These are phyloP conservation scores for Drosophila persimilis DNA, from an alignment of 1,140 invertebrate species.

Conservation along the genomic window DNA sequence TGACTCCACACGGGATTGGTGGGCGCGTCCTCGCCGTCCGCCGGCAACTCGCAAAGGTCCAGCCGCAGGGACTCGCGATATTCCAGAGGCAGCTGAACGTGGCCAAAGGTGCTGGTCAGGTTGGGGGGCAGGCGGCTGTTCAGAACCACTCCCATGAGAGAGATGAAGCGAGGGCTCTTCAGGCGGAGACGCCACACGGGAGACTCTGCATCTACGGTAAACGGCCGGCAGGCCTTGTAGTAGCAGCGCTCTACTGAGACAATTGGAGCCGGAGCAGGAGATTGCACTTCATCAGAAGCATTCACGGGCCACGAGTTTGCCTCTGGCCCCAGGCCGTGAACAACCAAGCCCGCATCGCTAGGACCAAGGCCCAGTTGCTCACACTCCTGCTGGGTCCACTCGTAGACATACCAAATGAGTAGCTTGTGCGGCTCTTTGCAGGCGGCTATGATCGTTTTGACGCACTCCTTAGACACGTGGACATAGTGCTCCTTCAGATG, in stretches of 20 bases:
- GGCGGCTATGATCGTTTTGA: slow-evolving; percentile 74
- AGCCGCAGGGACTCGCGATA: slow-evolving; percentile 71
- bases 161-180: slow-evolving; percentile 72
- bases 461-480: slow-evolving; percentile 78
- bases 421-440: slow-evolving; percentile 73
- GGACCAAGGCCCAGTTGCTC: slow-evolving; percentile 54
- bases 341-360: slow-evolving; percentile 48
- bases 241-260: slow-evolving; percentile 71
- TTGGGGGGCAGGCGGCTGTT: slow-evolving; percentile 74
- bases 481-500: slow-evolving; percentile 70
- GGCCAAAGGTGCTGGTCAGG: slow-evolving; percentile 32
- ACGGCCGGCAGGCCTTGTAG: slow-evolving; percentile 77
- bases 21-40: slow-evolving; percentile 23
- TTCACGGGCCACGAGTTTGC: slow-evolving; percentile 15
- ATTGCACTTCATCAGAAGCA: background rate
- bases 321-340: slow-evolving; percentile 13
- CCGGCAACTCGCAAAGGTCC: slow-evolving; percentile 48
- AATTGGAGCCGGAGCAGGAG: slow-evolving; percentile 20
- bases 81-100: slow-evolving; percentile 45
- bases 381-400: slow-evolving; percentile 81
- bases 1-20: slow-evolving; percentile 61
- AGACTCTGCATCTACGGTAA: slow-evolving; percentile 62
- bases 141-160: slow-evolving; percentile 64
- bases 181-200: slow-evolving; percentile 58
- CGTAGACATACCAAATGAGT: slow-evolving; percentile 75